Evolutionary conservation across 2,888 invertebrate species (phyloP), one percentile per base, ranked within the genome.

Genomic region (Orchestes rusci): DNA sequence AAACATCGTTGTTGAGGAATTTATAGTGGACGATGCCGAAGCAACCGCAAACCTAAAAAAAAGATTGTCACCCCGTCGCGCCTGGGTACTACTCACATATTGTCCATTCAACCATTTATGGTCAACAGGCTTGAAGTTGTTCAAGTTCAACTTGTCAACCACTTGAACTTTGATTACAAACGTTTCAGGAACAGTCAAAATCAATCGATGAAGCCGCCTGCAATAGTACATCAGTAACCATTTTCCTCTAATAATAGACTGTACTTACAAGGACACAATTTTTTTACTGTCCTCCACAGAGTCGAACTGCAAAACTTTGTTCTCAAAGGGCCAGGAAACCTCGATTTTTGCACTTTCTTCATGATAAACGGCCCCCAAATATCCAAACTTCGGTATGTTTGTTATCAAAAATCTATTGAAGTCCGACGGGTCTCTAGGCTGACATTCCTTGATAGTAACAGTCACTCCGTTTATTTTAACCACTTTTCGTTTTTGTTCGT

Each of bases 381-480:
- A 63, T 4, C 63, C 63, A 40, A 63, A 59, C 43, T 58, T 48
- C 2, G 62, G 62, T 18, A 63, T 60, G 45, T 62, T 63, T 1
- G 61, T 61, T 15, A 60, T 49, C 20, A 63, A 53, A 38, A 54
- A 63, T 31, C 59, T 51, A 47, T 19, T 34, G 30, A 33, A 30
- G 13, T 43, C 43, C 16, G 40, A 36, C 4, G 51, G 48, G 12
- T 23, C 7, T 27, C 43, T 45, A 2, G 51, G 51, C 37, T 38
- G 38, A 8, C 39, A 34, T 4, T 41, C 43, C 32, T 46, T 43
- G 12, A 49, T 39, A 17, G 18, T 4, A 16, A 51, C 45, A 3
- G 45, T 30, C 17, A 32, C 20, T 15, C 46, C 43, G 18, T 39
- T 43, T n/a, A n/a, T n/a, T n/a, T n/a, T n/a, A n/a, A n/a, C n/a